Evolutionary conservation across 2,888 invertebrate genomes (phyloP).

Genomic region (Nymphalis urticae): DNA sequence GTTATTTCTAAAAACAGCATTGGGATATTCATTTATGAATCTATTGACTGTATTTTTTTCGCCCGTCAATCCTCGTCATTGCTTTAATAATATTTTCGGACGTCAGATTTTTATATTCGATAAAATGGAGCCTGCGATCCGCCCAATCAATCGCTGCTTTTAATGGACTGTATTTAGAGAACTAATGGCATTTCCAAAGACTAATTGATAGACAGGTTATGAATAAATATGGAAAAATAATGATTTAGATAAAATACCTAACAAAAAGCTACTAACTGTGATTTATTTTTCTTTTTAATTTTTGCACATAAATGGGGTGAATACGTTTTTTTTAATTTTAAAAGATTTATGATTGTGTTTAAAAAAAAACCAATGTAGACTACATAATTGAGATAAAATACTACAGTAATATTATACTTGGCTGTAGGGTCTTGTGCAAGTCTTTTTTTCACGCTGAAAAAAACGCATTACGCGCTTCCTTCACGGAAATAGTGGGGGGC

Average conservation of each 20-base stretch:
- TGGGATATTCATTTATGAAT: slow-evolving; percentile 14
- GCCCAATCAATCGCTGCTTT: slow-evolving; percentile 65
- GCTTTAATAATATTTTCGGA: slow-evolving; percentile 56
- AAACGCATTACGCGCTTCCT: too few relatives aligned
- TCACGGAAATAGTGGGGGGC: too few relatives aligned
- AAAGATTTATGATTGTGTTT: too few relatives aligned
- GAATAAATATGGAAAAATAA: background rate
- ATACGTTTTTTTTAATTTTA: too few relatives aligned
- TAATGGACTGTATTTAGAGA: slow-evolving; percentile 66
- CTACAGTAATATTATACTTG: too few relatives aligned
- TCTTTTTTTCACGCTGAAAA: too few relatives aligned
- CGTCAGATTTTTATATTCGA: slow-evolving; percentile 59
- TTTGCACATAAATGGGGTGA: too few relatives aligned
- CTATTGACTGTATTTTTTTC: slow-evolving; percentile 43
- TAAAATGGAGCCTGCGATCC: slow-evolving; percentile 58
- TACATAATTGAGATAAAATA: too few relatives aligned
- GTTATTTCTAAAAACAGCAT: background rate
- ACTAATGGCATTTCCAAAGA: slow-evolving; percentile 61
- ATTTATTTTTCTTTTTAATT: too few relatives aligned
- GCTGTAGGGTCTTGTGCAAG: too few relatives aligned
- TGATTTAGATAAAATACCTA: background rate
- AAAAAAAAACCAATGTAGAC: too few relatives aligned
- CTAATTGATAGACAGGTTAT: slow-evolving; percentile 31
- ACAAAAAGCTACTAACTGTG: too few relatives aligned
- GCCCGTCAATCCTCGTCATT: slow-evolving; percentile 62